A percentile compares a stretch with the other conserved stretches of the same genome.
phyloP scores from a whole-genome alignment of 2,888 invertebrate species.

The Norana najaformis region DNA sequence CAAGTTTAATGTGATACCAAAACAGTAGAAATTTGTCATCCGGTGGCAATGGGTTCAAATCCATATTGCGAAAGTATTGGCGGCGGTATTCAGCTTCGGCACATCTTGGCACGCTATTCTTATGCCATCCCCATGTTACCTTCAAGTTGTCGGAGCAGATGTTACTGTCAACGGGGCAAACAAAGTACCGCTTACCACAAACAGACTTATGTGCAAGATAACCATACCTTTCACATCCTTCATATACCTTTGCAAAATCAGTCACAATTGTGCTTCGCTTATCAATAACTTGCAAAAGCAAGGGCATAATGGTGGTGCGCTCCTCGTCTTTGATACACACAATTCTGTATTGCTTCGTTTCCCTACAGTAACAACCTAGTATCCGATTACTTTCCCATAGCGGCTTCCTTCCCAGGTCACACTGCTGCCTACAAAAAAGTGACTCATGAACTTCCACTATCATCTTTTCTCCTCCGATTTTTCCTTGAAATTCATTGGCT shows the following conservation, averaged over 20 bases:
- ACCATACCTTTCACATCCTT: neutral
- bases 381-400: neutral
- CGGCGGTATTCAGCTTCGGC: too few relatives aligned
- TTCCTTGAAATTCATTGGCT: neutral
- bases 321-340: neutral
- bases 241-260: neutral
- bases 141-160: too few relatives aligned
- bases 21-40: too few relatives aligned
- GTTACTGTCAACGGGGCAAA: neutral
- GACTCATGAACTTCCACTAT: neutral
- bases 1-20: too few relatives aligned
- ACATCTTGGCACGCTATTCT: neutral
- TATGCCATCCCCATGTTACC: neutral
- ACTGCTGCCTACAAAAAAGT: neutral
- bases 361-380: neutral
- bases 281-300: neutral
- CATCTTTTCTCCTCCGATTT: neutral
- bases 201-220: neutral
- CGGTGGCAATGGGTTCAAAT: too few relatives aligned
- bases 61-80: too few relatives aligned
- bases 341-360: neutral
- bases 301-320: neutral
- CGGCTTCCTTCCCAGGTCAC: neutral
- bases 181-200: neutral
- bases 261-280: neutral